Base-by-base conservation (phyloP, 2,113 vertebrate genomes). In the Glaucomys volans region DNA sequence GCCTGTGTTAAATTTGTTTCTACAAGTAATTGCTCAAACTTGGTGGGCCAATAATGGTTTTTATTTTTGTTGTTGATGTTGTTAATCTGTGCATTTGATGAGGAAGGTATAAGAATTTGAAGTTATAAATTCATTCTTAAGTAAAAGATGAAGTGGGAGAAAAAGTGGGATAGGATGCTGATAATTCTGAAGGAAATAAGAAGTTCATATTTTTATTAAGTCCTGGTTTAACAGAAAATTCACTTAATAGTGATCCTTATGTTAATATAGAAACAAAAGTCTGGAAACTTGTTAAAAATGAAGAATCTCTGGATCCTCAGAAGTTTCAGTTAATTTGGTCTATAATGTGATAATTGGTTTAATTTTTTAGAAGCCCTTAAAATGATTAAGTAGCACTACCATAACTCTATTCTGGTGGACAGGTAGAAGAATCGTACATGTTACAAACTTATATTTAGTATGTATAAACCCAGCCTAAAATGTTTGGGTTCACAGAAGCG, bases 41-140 rank as follows among this genome's bases (percentile, higher is more conserved):
- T 77, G 71, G 1, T 32, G 95, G 57, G 20, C 35, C 44, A 94
- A 88, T 30, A n/a, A 57, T 26, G 14, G 37, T 81, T 94, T 92
- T 92, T n/a, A n/a, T 47, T 47, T 6, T 47, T 47, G 44, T 47
- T 47, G 44, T 8, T 9, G 9, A 8, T 47, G 44, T 47, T 47
- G 44, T 47, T 47, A 47, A 47, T 47, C 10, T 17, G 44, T 74
- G 7, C 59, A 42, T 86, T 95, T 94, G 40, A 88, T 77, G 44
- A 92, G 7, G 22, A 92, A 92, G 16, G 8, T 84, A 37, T 82
- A 82, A 54, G 26, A 72, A 88, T 93, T 94, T 75, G 54, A 90
- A 90, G 12, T 64, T 96, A 84, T 40, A 35, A 81, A 71, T 79
- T 75, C 22, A 59, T 6, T 75, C 30, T 90, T 72, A n/a, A 28